These are phyloP conservation scores for Lasioglossum figueresi DNA, from an alignment of 2,888 invertebrate species.

Conservation along the genomic window DNA sequence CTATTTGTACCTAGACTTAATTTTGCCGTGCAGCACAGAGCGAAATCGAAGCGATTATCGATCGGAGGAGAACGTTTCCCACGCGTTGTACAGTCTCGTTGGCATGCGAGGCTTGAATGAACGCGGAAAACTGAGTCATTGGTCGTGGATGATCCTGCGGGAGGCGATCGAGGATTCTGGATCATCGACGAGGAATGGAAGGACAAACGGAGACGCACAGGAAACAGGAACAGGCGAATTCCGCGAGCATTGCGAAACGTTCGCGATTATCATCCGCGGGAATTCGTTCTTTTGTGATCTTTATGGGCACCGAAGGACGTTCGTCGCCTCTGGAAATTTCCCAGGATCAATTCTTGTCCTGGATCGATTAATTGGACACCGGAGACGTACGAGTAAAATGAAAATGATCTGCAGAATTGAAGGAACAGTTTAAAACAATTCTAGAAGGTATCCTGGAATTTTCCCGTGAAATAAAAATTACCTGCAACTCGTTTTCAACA, in stretches of 20 bases:
- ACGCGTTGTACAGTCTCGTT: conserved; percentile 51
- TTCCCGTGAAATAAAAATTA: not conserved
- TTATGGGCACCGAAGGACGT: conserved; percentile 45
- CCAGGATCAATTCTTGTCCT: not conserved
- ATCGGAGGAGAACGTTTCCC: conserved; percentile 43
- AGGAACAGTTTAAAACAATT: no score
- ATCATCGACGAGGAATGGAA: conserved; percentile 79
- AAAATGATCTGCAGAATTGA: no score
- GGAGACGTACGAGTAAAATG: no score
- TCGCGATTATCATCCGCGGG: conserved; percentile 49
- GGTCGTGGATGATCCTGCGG: conserved; percentile 45
- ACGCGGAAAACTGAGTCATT: conserved; percentile 38
- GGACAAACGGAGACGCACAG: conserved; percentile 66
- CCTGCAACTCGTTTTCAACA: not conserved
- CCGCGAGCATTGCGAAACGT: conserved; percentile 69
- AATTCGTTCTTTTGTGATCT: conserved; percentile 52
- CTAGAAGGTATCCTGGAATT: no score
- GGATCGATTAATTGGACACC: not conserved
- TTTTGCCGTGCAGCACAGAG: not conserved
- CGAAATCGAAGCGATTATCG: not conserved
- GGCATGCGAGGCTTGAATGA: conserved; percentile 52
- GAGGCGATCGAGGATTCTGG: conserved; percentile 59
- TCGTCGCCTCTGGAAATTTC: conserved; percentile 45
- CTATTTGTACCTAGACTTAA: not conserved
- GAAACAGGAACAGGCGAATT: conserved; percentile 72